phyloP scores from a whole-genome alignment of 1,140 invertebrate genomes.

The Anadara kagoshimensis region DNA sequence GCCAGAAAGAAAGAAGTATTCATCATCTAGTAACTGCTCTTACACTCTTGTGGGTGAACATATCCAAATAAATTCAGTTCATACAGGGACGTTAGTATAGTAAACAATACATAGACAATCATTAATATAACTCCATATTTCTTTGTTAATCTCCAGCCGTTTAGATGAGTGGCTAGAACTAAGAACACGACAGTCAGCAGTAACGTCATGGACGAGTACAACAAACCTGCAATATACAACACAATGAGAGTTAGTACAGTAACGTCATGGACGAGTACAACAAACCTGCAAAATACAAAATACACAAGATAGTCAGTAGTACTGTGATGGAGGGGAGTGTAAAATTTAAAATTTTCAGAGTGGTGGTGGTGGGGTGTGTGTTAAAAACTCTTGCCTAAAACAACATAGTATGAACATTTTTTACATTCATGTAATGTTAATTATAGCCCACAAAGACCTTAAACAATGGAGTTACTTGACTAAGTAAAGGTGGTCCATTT shows the following conservation, averaged over 20 bases:
- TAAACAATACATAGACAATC: conserved; percentile 65
- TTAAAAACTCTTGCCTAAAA: no score
- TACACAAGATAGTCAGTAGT: not conserved
- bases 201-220: conserved; percentile 67
- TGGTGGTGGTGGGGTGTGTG: no score
- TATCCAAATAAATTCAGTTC: conserved; percentile 72
- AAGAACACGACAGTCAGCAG: conserved; percentile 68
- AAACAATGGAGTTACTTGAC: no score
- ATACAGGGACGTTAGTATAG: conserved; percentile 65
- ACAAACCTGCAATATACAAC: conserved; percentile 58
- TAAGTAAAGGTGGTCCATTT: no score
- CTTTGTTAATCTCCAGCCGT: conserved; percentile 69
- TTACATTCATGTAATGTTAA: no score
- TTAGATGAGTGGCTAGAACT: conserved; percentile 61
- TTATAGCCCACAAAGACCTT: no score
- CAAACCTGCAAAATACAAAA: conserved; percentile 56
- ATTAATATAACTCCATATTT: conserved; percentile 61
- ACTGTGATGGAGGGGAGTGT: no score
- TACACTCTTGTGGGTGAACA: conserved; percentile 67
- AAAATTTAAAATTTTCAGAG: no score
- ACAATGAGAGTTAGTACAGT: not conserved
- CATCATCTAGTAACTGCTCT: not conserved
- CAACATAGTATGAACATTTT: no score
- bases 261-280: conserved; percentile 65
- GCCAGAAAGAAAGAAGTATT: no score